Conservation (phyloP, 2,797 vertebrate genomes). For the Anabacerthia variegaticeps region DNA sequence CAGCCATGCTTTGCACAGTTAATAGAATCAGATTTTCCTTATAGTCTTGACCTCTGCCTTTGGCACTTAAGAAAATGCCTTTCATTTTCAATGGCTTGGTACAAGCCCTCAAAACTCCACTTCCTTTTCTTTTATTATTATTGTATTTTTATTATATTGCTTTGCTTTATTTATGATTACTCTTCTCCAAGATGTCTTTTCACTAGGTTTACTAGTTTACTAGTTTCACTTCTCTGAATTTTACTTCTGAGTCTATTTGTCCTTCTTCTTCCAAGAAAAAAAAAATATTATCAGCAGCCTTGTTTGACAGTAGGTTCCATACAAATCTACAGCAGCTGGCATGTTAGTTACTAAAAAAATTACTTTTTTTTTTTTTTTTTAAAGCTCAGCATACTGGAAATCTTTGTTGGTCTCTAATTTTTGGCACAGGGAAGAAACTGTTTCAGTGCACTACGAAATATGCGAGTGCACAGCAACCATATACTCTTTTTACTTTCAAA, state of each 20-base stretch:
- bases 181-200: background rate
- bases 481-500: background rate
- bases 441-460: background rate
- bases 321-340: background rate
- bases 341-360: background rate
- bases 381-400: background rate
- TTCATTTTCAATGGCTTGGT: background rate
- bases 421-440: background rate
- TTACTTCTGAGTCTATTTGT: background rate
- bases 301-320: background rate
- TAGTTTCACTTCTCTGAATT: background rate
- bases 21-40: background rate
- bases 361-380: background rate
- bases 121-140: background rate
- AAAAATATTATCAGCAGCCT: background rate
- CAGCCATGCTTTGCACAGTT: background rate
- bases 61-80: background rate
- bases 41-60: background rate
- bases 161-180: background rate
- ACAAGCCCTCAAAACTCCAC: background rate
- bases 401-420: background rate
- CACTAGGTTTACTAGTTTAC: background rate
- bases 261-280: background rate
- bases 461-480: background rate
- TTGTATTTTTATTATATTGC: background rate